Evolutionary conservation across 2,888 invertebrate species (phyloP).

Genomic region (Chrysolina haemoptera): DNA sequence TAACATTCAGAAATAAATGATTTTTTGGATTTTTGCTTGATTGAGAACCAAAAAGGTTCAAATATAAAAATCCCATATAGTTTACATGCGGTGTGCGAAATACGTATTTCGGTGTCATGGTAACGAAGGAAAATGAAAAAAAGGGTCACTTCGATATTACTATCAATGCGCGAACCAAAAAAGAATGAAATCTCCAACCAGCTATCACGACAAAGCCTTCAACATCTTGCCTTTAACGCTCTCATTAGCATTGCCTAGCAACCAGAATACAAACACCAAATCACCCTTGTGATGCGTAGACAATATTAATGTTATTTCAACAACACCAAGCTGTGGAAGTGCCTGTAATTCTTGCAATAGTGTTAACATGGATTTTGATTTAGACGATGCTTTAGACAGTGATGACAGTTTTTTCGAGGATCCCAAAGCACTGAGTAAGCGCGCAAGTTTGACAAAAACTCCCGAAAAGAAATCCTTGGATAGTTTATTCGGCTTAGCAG

Average conservation of each 20-base stretch:
- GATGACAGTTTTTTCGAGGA: conserved; percentile 83
- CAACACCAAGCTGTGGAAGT: not conserved
- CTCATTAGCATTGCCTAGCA: not conserved
- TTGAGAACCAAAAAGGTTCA: too few relatives aligned
- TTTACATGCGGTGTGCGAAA: too few relatives aligned
- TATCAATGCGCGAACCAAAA: too few relatives aligned
- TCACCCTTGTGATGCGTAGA: not conserved
- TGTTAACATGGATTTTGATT: conserved; percentile 54
- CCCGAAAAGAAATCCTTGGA: conserved; percentile 63
- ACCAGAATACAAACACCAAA: conserved; percentile 2
- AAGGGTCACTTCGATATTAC: too few relatives aligned
- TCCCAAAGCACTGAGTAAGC: conserved; percentile 66
- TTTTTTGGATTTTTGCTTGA: too few relatives aligned
- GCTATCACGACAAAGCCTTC: too few relatives aligned
- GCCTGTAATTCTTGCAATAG: not conserved
- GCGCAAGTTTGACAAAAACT: conserved; percentile 57
- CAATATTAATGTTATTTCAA: conserved; percentile 4
- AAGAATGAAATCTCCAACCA: too few relatives aligned
- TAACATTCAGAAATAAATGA: too few relatives aligned
- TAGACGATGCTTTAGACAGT: conserved; percentile 77
- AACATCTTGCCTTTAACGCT: not conserved
- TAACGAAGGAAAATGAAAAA: too few relatives aligned
- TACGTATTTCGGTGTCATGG: too few relatives aligned
- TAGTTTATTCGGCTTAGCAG: conserved; percentile 56
- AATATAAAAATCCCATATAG: too few relatives aligned